Base-by-base conservation (phyloP, 1,140 invertebrate genomes). In the Lerema accius region DNA sequence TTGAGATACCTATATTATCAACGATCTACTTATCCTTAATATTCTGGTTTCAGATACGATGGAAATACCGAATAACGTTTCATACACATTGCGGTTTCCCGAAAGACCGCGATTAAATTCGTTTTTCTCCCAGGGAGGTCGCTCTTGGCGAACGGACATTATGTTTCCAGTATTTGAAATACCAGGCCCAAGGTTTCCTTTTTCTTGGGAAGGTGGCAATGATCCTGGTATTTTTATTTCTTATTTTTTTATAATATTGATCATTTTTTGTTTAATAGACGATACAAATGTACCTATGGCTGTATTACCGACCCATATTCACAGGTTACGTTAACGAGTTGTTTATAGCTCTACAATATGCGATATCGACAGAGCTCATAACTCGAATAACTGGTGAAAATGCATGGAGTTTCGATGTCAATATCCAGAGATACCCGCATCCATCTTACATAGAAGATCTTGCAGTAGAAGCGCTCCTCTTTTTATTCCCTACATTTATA, bases 351-450 rank as follows among this genome's bases (percentile, higher is more conserved):
- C 49, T 96, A 5, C 95, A 96, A 78, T 91, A 94, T 75, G 89
- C 92, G 0, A 80, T 96, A 42, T 93, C 93, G 13, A 87, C 90
- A 45, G 86, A 93, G 35, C 80, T 96, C 3, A 68, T 93, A 64
- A 83, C 86, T 73, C 91, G 92, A 50, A 85, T 80, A 16, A 92
- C 91, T 14, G 91, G 74, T 0, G 51, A 72, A 39, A 69, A 80
- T 35, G 58, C 90, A 11, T 77, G 80, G 16, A 51, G 43, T 1
- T 87, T 83, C 14, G 50, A 61, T 4, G 64, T 91, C 7, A 65
- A 80, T 49, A 86, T 96, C 65, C 91, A 93, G 71, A 91, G 96
- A 65, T 97, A 94, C 80, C 96, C 96, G 0, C 96, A 96, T 90
- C 95, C 96, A 0, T 86, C 92, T 5, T 97, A 94, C 83, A 85